phyloP scores from a whole-genome alignment of 1,140 invertebrate genomes.

The Melanaphis sacchari region DNA sequence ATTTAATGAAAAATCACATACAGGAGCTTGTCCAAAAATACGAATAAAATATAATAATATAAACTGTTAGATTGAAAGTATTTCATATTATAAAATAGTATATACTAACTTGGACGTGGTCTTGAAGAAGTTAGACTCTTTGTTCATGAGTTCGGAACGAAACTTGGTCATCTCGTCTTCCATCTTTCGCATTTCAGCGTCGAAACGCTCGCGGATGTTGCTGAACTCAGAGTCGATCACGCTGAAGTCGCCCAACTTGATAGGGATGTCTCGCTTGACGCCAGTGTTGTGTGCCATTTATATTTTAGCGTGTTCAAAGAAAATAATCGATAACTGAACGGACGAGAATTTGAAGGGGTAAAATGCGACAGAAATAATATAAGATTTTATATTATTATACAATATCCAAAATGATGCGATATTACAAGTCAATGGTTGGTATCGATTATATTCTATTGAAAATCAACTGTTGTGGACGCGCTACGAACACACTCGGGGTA shows the following conservation, averaged over 20 bases:
- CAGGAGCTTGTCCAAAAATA: not conserved
- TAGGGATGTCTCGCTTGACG: conserved; percentile 88
- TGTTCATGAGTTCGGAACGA: conserved; percentile 89
- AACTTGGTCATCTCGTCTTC: conserved; percentile 98
- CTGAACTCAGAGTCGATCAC: conserved; percentile 96
- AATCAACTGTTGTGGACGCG: not conserved
- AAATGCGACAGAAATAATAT: not conserved
- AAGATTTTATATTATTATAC: not conserved
- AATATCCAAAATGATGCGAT: not conserved
- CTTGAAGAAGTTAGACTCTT: conserved; percentile 90
- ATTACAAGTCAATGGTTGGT: not conserved
- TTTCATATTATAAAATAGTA: not conserved
- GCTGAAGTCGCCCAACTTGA: conserved; percentile 91
- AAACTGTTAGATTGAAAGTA: not conserved
- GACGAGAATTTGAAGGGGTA: not conserved
- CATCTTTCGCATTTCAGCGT: conserved; percentile 96
- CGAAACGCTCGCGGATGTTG: conserved; percentile 93
- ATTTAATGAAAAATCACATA: not conserved
- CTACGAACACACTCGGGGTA: not conserved
- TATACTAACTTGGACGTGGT: conserved; percentile 78
- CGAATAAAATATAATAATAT: not conserved
- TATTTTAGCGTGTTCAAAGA: not conserved
- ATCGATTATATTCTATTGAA: not conserved
- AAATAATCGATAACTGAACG: not conserved
- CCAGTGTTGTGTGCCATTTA: conserved; percentile 64